Percentiles rank a stretch among this genome's conserved stretches.
Evolutionary conservation across 2,888 invertebrate genomes (phyloP).

Genomic region (Ctena decussata): DNA sequence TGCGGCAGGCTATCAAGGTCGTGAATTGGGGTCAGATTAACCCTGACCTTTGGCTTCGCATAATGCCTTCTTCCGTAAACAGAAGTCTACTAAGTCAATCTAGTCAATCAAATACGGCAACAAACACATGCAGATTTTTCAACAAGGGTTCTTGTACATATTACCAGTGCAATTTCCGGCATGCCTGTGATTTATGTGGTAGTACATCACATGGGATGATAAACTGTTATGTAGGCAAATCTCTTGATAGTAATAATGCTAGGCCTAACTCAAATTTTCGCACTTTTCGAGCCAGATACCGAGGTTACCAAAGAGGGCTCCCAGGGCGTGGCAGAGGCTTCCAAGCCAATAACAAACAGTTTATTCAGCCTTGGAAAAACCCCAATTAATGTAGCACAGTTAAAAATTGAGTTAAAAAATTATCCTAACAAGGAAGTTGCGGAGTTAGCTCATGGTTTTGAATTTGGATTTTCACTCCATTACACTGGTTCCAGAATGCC

Average conservation of each 20-base stretch:
- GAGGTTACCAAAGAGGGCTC: not conserved
- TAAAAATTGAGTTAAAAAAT: no score
- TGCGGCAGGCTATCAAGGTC: not conserved
- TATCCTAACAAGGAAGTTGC: no score
- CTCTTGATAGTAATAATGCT: not conserved
- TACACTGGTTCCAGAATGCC: no score
- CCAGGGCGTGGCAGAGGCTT: not conserved
- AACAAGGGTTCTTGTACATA: slow-evolving; percentile 1
- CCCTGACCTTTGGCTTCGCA: not conserved
- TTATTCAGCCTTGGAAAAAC: not conserved
- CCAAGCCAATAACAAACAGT: no score
- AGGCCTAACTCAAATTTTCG: not conserved
- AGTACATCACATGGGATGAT: not conserved
- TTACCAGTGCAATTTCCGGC: not conserved
- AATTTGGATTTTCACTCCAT: no score
- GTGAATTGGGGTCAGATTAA: not conserved
- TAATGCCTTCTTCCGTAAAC: not conserved
- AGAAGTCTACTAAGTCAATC: not conserved
- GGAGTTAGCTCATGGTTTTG: no score
- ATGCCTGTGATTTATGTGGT: not conserved
- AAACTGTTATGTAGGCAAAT: not conserved
- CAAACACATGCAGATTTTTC: not conserved
- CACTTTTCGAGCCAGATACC: not conserved
- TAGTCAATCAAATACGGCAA: not conserved
- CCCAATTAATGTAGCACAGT: slow-evolving; percentile 6